Conservation (phyloP, 2,113 vertebrate species). For the Harpagus bidentatus region DNA sequence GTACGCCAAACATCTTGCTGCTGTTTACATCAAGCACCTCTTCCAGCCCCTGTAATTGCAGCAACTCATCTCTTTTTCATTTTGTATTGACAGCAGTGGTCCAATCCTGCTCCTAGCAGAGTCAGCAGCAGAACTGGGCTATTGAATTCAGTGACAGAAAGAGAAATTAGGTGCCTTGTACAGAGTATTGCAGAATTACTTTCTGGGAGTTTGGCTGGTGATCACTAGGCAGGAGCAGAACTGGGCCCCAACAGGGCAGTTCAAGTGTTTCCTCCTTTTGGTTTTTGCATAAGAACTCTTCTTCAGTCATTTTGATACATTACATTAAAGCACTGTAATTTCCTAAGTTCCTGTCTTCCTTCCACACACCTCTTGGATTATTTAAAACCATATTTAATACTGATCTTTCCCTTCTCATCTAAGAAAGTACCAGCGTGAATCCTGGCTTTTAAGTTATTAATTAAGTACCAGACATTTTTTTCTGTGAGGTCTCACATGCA, state of each 20-base stretch:
- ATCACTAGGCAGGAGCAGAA: not conserved
- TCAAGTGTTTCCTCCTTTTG: not conserved
- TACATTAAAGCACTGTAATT: not conserved
- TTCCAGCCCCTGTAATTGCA: not conserved
- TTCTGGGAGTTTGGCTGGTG: not conserved
- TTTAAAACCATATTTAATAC: not conserved
- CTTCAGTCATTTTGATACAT: not conserved
- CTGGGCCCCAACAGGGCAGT: not conserved
- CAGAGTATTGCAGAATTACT: not conserved
- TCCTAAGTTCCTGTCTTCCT: not conserved
- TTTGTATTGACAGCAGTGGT: not conserved
- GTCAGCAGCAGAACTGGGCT: not conserved
- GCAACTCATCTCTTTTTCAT: not conserved
- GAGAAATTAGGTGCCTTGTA: not conserved
- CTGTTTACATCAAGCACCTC: not conserved
- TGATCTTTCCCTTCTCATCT: not conserved
- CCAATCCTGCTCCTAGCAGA: not conserved
- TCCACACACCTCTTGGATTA: not conserved
- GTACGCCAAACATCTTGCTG: accelerated
- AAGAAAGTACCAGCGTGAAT: not conserved
- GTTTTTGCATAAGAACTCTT: not conserved
- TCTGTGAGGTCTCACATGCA: not conserved
- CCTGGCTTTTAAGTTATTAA: not conserved
- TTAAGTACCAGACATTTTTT: not conserved
- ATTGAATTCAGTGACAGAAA: not conserved